A percentile compares a stretch with the other conserved stretches of the same genome.
Evolutionary conservation across 2,797 vertebrate genomes (phyloP).

Genomic region (Phylloscopus collybita): DNA sequence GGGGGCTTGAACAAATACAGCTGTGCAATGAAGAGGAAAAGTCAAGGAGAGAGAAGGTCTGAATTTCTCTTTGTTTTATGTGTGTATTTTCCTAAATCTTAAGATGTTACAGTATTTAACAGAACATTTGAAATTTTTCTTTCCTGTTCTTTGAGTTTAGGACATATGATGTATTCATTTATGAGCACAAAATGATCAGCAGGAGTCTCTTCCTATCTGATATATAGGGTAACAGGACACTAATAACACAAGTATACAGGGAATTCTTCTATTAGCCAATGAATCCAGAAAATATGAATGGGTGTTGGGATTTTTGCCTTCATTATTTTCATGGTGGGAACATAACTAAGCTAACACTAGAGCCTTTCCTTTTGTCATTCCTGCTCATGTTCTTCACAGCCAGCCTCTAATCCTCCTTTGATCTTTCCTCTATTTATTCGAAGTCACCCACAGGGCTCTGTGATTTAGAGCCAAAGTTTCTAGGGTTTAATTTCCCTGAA

Average conservation of each 20-base stretch:
- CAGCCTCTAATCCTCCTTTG: constrained; percentile 23
- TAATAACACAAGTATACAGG: background rate
- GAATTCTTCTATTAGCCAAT: background rate
- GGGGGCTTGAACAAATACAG: background rate
- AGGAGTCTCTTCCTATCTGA: background rate
- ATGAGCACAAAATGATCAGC: background rate
- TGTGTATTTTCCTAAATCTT: background rate
- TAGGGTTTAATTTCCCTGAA: background rate
- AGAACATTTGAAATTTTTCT: background rate
- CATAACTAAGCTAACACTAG: background rate
- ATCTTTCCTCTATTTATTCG: background rate
- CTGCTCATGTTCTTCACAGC: background rate
- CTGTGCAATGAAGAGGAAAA: background rate
- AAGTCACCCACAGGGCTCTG: background rate
- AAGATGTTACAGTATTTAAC: background rate
- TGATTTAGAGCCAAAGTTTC: background rate
- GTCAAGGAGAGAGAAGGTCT: background rate
- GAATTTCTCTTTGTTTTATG: background rate
- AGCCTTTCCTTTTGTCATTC: background rate
- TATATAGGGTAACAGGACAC: background rate
- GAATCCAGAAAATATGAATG: background rate
- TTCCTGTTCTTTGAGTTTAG: background rate
- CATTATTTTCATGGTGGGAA: background rate
- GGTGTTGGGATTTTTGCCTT: background rate
- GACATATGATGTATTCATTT: background rate